phyloP scores from a whole-genome alignment of 2,797 vertebrate species.

The Holocentrus rufus region DNA sequence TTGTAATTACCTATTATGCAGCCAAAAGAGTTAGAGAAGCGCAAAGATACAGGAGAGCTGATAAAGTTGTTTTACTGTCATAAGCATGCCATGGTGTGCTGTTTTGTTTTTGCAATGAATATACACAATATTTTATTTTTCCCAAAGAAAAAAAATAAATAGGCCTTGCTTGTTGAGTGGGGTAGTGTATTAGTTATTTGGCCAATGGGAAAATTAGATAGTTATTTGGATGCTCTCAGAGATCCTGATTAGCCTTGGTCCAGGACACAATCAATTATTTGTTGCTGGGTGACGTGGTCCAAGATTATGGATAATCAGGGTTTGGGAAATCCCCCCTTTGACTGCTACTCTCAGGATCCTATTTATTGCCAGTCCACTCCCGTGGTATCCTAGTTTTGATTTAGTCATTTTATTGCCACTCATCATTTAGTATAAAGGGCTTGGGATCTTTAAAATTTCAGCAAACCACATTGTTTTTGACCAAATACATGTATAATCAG shows the following conservation, averaged over 20 bases:
- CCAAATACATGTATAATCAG: constrained; percentile 77
- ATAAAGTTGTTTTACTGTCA: constrained; percentile 73
- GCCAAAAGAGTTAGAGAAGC: constrained; percentile 78
- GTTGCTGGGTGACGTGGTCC: constrained; percentile 78
- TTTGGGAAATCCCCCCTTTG: constrained; percentile 74
- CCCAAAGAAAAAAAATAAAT: constrained; percentile 80
- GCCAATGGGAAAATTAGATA: constrained; percentile 73
- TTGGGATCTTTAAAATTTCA: constrained; percentile 71
- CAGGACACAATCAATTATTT: constrained; percentile 78
- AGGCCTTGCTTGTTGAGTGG: constrained; percentile 73
- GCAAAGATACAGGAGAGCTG: constrained; percentile 61
- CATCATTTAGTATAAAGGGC: constrained; percentile 72
- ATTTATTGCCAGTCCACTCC: constrained; percentile 87
- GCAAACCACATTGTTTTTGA: constrained; percentile 67
- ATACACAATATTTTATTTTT: constrained; percentile 81
- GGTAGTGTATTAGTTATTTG: constrained; percentile 68
- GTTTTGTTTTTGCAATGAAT: constrained; percentile 75
- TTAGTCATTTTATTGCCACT: constrained; percentile 68
- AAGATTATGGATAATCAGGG: constrained; percentile 82
- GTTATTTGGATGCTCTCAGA: constrained; percentile 73
- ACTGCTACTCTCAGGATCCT: constrained; percentile 88
- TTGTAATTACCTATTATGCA: constrained; percentile 79
- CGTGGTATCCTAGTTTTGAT: constrained; percentile 69
- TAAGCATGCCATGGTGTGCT: constrained; percentile 78
- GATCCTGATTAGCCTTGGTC: constrained; percentile 80